Base-by-base conservation (phyloP, 1,140 invertebrate species). In the Leucophenga varia region DNA sequence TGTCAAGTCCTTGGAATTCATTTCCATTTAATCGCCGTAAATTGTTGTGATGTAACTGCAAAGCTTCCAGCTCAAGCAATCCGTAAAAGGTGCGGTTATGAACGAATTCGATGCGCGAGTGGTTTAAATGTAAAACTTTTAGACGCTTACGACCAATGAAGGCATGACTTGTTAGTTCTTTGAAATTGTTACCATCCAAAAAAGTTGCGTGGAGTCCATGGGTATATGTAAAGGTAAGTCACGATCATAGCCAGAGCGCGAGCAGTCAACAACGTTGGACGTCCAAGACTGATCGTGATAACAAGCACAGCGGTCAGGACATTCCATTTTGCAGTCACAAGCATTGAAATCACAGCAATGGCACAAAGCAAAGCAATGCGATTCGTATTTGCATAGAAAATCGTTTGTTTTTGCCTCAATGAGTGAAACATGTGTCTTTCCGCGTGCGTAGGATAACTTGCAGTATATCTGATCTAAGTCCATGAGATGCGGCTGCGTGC, bases 291-390 rank as follows among this genome's bases (percentile, higher is more conserved):
- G 88, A 74, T 95, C 91, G 65, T 95, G 90, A 77, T 92, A 95
- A 76, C 93, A 95, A 21, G 88, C 89, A 74, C 93, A 95, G 63
- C 93, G 90, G 37, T 83, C 84, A 16, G 93, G 93, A 64, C 93
- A 95, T 16, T 88, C 93, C 91, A 95, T 94, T 80, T 95, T 90
- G 78, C 92, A 95, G 71, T 95, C 88, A 74, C 93, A 95, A 17
- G 91, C 91, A 73, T 93, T 91, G 64, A 92, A 95, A 68, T 95
- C 92, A 74, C 93, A 95, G 76, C 93, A 95, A 55, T 94, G 89
- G 71, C 93, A 95, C 34, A 92, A 73, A 0, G 91, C 86, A 65
- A 93, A 93, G 75, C 93, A 95, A 58, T 95, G 92, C 35, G 86
- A 85, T 28, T 91, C 86, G 67, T 95, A 95, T 69, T 90, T 89